Conservation (phyloP, 2,888 invertebrate species). For the Cerastis rubricosa region DNA sequence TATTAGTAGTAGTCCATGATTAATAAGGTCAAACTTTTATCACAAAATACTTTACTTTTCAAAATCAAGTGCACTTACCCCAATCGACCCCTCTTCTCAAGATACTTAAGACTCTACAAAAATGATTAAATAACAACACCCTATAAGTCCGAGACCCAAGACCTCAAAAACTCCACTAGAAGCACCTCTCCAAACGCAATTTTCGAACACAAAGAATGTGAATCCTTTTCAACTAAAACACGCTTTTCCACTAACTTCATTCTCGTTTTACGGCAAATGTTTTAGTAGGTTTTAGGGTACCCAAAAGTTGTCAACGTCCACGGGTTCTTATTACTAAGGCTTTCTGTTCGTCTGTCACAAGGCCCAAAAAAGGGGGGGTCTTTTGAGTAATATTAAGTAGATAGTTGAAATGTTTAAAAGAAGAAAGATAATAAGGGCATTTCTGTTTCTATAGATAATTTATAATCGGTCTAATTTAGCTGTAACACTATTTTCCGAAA, state of each 20-base stretch:
- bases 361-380: too few relatives aligned
- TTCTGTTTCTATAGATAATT: too few relatives aligned
- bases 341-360: neutral
- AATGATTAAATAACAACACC: constrained; percentile 40
- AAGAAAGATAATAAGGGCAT: too few relatives aligned
- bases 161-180: constrained; percentile 29
- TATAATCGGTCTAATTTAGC: too few relatives aligned
- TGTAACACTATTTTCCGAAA: too few relatives aligned
- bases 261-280: constrained; percentile 36
- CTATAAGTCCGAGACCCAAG: neutral
- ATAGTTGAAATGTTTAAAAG: too few relatives aligned
- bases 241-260: constrained; percentile 38
- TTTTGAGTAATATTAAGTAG: neutral
- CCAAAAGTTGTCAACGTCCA: too few relatives aligned
- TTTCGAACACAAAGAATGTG: constrained; percentile 51
- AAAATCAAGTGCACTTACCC: constrained; percentile 22
- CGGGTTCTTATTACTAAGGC: neutral
- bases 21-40: neutral
- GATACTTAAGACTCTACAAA: constrained; percentile 16
- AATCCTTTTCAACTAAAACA: constrained; percentile 40
- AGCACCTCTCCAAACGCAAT: constrained; percentile 41
- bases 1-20: neutral
- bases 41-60: neutral
- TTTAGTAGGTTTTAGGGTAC: constrained; percentile 22
- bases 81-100: constrained; percentile 13